Base-by-base conservation (phyloP, 2,797 vertebrate genomes). In the Poeciliopsis presidionis region DNA sequence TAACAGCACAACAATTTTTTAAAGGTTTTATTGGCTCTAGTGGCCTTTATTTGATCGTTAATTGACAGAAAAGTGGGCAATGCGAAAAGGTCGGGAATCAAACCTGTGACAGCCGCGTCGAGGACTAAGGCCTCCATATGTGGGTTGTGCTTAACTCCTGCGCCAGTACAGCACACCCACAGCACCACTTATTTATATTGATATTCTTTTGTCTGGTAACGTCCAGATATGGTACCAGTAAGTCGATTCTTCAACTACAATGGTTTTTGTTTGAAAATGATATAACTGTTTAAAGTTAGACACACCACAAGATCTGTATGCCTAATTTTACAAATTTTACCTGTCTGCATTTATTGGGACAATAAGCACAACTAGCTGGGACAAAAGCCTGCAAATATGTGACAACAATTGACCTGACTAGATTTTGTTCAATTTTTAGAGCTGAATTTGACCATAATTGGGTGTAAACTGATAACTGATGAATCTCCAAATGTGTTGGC, bases 121-220 rank as follows among this genome's bases (percentile, higher is more conserved):
- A 41, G 7, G 41, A 8, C 41, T 41, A 41, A 41, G 41, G 41
- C 7, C 41, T 0, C 2, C 9, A 43, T 43, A 43, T 43, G 8
- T 43, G 8, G 41, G 41, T 9, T 9, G 41, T 43, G 8, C 8
- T 43, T 9, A 43, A 9, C 41, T 2, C 41, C 8, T 43, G 41
- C 8, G 41, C 41, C 41, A 8, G 1, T 0, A 43, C 41, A 43
- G 41, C 8, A 43, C 41, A 43, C 41, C 8, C 41, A 22, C 36
- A 14, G 30, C 28, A 22, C 33, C 9, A 39, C 20, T 14, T 1
- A 9, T 0, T 61, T 61, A 16, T 59, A 28, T 18, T 61, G 28
- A 18, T 65, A 36, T 39, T 74, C 67, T 67, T 78, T 70, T 70
- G 71, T 82, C 8, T 43, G 39, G 2, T 25, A 69, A 43, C n/a